Base-by-base conservation (phyloP, 2,888 invertebrate genomes). In the Anorthoa munda region DNA sequence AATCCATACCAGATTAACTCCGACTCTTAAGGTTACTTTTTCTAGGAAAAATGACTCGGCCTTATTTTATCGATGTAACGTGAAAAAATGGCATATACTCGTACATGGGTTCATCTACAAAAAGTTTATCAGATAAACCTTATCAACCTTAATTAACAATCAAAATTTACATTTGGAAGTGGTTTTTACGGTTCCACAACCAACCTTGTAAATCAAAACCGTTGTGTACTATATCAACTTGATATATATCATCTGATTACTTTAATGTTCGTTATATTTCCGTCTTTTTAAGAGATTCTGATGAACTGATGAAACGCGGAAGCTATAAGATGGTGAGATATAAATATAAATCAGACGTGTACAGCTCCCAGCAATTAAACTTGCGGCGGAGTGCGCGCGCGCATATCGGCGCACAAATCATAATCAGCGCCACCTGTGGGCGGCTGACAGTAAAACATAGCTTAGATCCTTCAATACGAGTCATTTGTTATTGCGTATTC, bases 401-500 rank as follows among this genome's bases (percentile, higher is more conserved):
- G 86, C 86, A 85, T 86, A 86, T 86, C 86, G 77, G 79, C 64
- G 85, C 90, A 90, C 90, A 90, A 92, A 92, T 92, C 92, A 91
- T 90, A 90, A 91, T 92, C 92, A 92, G 85, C 89, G 89, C 90
- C 92, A 92, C 89, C 91, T 91, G 90, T 92, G 90, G 90, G 92
- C 90, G 90, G 87, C 73, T 75, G 87, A 82, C 87, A 83, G 82
- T 75, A 82, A 86, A 85, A 87, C 83, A 86, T 87, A 86, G 80
- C 81, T 83, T 77, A 79, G 82, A 83, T 84, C 84, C 82, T 82
- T 86, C 79, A 85, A 85, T 83, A 75, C 53, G 53, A 72, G 69
- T 66, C 21, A 70, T 74, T 66, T 69, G 66, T 73, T 76, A 65
- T 45, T 51, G 55, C 9, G 65, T 77, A 72, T 66, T 84, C 66